Evolutionary conservation across 2,797 vertebrate genomes (phyloP).

Genomic region (Cynodonichthys magdalenae): DNA sequence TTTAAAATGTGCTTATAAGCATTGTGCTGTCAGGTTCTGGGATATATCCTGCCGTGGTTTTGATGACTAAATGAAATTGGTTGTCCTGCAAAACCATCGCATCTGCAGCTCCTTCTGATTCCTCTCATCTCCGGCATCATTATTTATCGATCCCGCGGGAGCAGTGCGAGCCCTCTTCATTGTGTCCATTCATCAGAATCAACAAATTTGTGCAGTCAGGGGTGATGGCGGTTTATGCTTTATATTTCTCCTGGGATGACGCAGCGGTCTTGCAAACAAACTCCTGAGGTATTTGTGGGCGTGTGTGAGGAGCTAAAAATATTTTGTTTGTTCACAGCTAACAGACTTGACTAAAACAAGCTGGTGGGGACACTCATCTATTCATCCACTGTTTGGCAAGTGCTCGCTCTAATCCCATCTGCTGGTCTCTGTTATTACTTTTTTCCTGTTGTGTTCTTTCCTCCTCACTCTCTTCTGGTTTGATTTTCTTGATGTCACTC

Average conservation of each 20-base stretch:
- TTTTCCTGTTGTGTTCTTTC: conserved; percentile 17
- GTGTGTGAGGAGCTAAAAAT: conserved; percentile 47
- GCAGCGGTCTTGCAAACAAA: conserved; percentile 24
- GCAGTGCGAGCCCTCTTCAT: conserved; percentile 17
- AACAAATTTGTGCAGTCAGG: conserved; percentile 51
- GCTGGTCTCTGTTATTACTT: conserved; percentile 20
- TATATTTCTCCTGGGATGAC: conserved; percentile 30
- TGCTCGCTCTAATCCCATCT: conserved; percentile 25
- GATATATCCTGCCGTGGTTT: background rate
- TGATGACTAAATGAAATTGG: background rate
- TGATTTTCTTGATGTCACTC: conserved; percentile 10
- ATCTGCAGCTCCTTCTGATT: conserved; percentile 11
- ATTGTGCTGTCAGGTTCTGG: background rate
- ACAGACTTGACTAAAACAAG: conserved; percentile 23
- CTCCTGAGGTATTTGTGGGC: conserved; percentile 54
- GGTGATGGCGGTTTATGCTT: conserved; percentile 38
- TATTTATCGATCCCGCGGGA: conserved; percentile 22
- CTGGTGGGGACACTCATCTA: conserved; percentile 31
- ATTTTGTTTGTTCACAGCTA: conserved; percentile 16
- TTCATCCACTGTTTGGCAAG: conserved; percentile 37
- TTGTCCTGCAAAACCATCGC: conserved; percentile 3
- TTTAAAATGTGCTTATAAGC: background rate
- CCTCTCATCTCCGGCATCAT: conserved; percentile 6
- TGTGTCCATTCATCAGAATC: conserved; percentile 50
- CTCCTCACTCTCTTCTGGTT: conserved; percentile 6